A percentile compares a stretch with the other conserved stretches of the same genome.
Evolutionary conservation across 2,113 vertebrate genomes (phyloP).

Genomic region (Rafetus swinhoei): DNA sequence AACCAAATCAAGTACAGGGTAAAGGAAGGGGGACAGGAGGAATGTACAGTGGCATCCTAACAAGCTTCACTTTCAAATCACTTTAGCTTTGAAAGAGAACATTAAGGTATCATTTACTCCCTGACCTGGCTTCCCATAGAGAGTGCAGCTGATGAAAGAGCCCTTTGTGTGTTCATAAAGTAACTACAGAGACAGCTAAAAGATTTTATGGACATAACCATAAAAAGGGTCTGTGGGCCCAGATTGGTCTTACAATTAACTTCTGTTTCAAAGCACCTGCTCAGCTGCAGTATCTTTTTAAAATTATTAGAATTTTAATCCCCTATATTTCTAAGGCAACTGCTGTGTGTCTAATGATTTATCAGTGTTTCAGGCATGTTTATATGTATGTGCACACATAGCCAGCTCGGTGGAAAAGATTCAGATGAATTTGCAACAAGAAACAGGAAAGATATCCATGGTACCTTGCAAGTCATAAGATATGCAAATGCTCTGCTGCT

Average conservation of each 20-base stretch:
- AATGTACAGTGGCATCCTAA: constrained; percentile 40
- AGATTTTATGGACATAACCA: constrained; percentile 45
- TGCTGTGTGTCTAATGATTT: constrained; percentile 43
- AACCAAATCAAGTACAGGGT: constrained; percentile 27
- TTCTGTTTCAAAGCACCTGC: constrained; percentile 72
- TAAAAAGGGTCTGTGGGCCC: constrained; percentile 65
- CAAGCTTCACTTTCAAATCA: constrained; percentile 71
- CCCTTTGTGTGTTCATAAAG: constrained; percentile 74
- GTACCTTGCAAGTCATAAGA: not conserved
- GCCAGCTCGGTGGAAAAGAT: accelerated
- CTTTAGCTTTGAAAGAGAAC: constrained; percentile 76
- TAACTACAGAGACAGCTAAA: constrained; percentile 71
- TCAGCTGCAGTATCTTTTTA: constrained; percentile 51
- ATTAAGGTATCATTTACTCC: constrained; percentile 81
- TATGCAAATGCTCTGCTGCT: not conserved
- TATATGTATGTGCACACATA: not conserved
- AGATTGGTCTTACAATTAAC: constrained; percentile 70
- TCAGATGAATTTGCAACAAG: not conserved
- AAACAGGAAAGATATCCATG: not conserved
- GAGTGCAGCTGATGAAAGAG: constrained; percentile 75
- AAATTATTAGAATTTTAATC: constrained; percentile 45
- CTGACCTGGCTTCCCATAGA: constrained; percentile 69
- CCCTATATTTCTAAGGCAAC: constrained; percentile 11
- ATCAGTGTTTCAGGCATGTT: not conserved
- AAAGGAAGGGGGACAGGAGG: constrained; percentile 4